Evolutionary conservation across 2,797 vertebrate species (phyloP).

Genomic region (Diglossa cyanea): DNA sequence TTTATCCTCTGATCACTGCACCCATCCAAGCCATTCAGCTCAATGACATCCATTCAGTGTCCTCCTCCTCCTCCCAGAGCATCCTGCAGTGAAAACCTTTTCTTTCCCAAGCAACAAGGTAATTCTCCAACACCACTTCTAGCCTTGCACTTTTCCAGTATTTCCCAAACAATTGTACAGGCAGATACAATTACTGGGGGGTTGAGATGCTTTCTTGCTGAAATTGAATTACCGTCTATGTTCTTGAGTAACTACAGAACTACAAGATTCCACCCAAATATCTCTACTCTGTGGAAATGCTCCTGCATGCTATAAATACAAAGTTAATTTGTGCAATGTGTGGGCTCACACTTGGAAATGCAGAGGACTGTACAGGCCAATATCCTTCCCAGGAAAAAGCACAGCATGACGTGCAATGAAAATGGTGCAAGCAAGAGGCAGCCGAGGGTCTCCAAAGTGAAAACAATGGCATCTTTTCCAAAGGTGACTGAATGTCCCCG

Average conservation of each 20-base stretch:
- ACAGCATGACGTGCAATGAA: background rate
- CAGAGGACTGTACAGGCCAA: slow-evolving; percentile 22
- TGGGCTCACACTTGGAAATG: slow-evolving; percentile 29
- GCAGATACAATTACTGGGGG: background rate
- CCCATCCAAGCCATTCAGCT: background rate
- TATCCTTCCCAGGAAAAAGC: slow-evolving; percentile 32
- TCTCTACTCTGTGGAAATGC: background rate
- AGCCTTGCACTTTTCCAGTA: background rate
- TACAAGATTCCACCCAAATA: background rate
- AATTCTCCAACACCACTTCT: background rate
- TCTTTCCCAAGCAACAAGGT: background rate
- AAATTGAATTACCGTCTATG: background rate
- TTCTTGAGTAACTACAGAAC: background rate
- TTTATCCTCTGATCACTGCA: background rate
- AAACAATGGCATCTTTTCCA: background rate
- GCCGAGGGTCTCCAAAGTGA: background rate
- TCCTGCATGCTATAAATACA: slow-evolving; percentile 34
- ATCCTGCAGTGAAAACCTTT: background rate
- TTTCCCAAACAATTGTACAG: background rate
- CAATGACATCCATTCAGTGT: background rate
- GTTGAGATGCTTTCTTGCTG: background rate
- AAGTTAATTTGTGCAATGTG: slow-evolving; percentile 42
- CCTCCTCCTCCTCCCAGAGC: background rate
- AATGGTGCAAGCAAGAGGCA: background rate
- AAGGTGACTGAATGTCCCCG: background rate